Evolutionary conservation across 2,888 invertebrate species (phyloP), one percentile per base, ranked within the genome.

Genomic region (Dasypolia templi): DNA sequence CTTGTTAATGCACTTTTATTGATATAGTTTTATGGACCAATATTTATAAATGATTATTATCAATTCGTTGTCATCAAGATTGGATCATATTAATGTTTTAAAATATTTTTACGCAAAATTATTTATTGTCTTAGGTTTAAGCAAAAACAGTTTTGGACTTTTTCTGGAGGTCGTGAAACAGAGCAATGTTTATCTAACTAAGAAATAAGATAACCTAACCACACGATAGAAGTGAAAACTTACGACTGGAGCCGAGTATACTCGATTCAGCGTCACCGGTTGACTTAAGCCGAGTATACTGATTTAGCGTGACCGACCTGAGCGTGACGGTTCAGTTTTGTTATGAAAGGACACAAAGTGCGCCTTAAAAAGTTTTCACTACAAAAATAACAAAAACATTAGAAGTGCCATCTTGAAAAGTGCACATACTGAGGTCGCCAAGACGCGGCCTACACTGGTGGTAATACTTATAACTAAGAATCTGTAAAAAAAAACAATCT

Each of bases 1-100:
- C 89, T 88, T 90, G 89, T 91, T 89, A 89, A 84, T 89, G 91
- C 92, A 91, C 91, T 73, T 89, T 90, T 86, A 87, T 90, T 90
- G 84, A 88, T 87, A 89, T 93, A 91, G 89, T 90, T 90, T 91
- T 90, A 92, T 88, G 93, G 93, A 93, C 93, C 93, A 93, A 93
- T 88, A 88, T 90, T 90, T 87, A 86, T 86, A 86, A 87, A 83
- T 87, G 39, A 81, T 77, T 80, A 81, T 77, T 79, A 72, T 78
- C 68, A 66, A 74, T 83, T 75, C 62, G 44, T 84, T 87, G 72
- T 82, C 87, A 83, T 85, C 87, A 84, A 85, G 86, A 86, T 86
- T 84, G 65, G 39, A 58, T 17, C 42, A 26, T 53, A 22, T 26
- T 44, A 11, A 53, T 39, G 2, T 65, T 49, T 42, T 61, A 19